Evolutionary conservation across 64 coral and sea anemone genomes (phyloP), one percentile per base, ranked within the genome.

Genomic region (Astreopora myriophthalma): DNA sequence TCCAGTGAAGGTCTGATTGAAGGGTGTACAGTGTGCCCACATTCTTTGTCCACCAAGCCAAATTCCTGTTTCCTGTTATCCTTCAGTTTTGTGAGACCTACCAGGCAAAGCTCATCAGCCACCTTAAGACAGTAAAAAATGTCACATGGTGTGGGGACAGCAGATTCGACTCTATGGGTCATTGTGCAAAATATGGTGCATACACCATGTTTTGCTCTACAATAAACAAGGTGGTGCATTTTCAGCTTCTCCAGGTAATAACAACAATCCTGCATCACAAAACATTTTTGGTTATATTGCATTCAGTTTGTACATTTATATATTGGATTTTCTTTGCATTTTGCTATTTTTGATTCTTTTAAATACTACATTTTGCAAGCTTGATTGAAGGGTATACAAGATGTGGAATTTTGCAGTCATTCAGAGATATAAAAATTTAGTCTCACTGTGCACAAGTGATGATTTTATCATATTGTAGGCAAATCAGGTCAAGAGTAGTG

Each of bases 201-300:
- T 90, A 90, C 34, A 66, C 88, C 1, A 80, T 90, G 88, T 79
- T 90, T 30, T 90, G 73, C 5, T 64, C 48, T 30, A 48, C 74
- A 79, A 27, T 80, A 1, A 11, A 57, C 25, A 90, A 90, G 69
- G 80, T 90, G 69, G 75, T 90, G 20, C 75, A 90, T 60, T 90
- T 90, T 90, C 74, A 90, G 63, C 30, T 84, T 20, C 34, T 80
- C n/a, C 74, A 90, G 61, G 88, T 90, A 42, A 10, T 57, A 11
- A 35, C 38, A 12, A 35, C 34, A 42, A 42, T n/a, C n/a, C n/a
- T n/a, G n/a, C n/a, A n/a, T n/a, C n/a, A n/a, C n/a, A n/a, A n/a
- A n/a, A n/a, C n/a, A n/a, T n/a, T n/a, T n/a, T n/a, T n/a, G n/a
- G n/a, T n/a, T n/a, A n/a, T n/a, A n/a, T n/a, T 42, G 39, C 8